These are phyloP conservation scores for Argyrosomus regius DNA, from an alignment of 2,797 vertebrate genomes.

Conservation along the genomic window DNA sequence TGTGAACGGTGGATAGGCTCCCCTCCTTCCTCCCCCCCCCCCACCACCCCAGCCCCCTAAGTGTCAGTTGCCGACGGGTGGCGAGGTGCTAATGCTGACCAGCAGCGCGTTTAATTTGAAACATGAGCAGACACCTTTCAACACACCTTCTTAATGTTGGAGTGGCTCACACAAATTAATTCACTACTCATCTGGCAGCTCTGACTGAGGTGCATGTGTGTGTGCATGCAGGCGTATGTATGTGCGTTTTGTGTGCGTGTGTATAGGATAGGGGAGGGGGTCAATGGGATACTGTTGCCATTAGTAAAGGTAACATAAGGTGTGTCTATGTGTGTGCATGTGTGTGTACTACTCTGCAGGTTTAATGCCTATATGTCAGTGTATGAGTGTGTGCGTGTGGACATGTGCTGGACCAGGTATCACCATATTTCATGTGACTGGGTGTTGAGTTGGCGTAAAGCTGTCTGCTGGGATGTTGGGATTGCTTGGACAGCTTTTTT, in stretches of 20 bases:
- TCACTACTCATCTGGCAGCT: constrained; percentile 97
- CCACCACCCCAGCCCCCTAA: constrained; percentile 88
- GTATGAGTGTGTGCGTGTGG: constrained; percentile 42
- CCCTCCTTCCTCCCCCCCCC: constrained; percentile 71
- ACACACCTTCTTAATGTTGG: constrained; percentile 99
- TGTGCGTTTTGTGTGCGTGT: constrained; percentile 4
- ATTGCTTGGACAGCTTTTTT: constrained; percentile 47
- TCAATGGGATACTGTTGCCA: constrained; percentile 61
- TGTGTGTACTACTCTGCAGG: constrained; percentile 17
- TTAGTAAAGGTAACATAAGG: constrained; percentile 67
- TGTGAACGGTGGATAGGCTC: constrained; percentile 96
- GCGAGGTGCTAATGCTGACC: constrained; percentile 99
- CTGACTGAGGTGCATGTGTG: constrained; percentile 79
- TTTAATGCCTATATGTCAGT: constrained; percentile 46
- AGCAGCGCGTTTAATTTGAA: constrained; percentile 99
- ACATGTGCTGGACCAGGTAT: constrained; percentile 53
- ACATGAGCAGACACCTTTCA: constrained; percentile 99
- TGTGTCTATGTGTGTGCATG: constrained; percentile 41
- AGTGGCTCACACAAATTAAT: constrained; percentile 99
- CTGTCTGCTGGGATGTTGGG: constrained; percentile 66
- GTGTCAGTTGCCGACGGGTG: constrained; percentile 94
- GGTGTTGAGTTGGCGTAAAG: constrained; percentile 57
- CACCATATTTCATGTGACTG: constrained; percentile 42
- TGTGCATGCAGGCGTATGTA: constrained; percentile 1
- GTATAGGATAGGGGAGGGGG: constrained; percentile 66